Base-by-base conservation (phyloP, 2,888 invertebrate genomes). In the Tinea semifulvella region DNA sequence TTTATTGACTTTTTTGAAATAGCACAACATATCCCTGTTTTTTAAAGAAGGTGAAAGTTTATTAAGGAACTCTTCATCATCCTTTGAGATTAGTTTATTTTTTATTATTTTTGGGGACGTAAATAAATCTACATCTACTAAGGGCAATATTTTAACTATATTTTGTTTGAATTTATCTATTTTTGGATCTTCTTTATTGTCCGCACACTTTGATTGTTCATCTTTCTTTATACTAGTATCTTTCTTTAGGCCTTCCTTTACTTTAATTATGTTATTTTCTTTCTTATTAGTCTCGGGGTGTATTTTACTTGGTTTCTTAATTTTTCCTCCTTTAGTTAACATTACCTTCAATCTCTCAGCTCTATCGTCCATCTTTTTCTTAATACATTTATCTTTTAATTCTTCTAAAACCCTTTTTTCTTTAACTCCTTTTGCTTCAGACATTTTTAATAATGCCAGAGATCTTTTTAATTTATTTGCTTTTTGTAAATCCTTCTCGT, bases 341-440 rank as follows among this genome's bases (percentile, higher is more conserved):
- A 85, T 70, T 42, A 56, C 63, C 57, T 83, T 86, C 38, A 88
- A 67, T 48, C 71, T 69, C 56, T 85, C 85, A 14, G 86, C 83
- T 45, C 90, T 68, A 56, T 85, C 85, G 10, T 85, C 77, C 66
- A 90, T 67, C 61, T 85, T 77, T 26, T 68, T 63, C 47, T 85
- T 82, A 11, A 89, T 83, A 52, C 66, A 76, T 43, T 79, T 77
- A 40, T 84, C 85, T 44, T 84, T 79, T 36, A 82, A 79, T 47
- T 84, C 79, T 20, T 84, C 81, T 1, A 79, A 52, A 63, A 86
- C 85, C 47, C 85, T 74, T 51, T 86, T 88, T 43, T 83, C 84
- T 0, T 74, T 48, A 40, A 76, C 73, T 1, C 88, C 87, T 58
- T 87, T 89, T 16, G 76, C 75, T 51, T 88, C 84, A 7, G 88